Conservation (phyloP, 2,113 vertebrate genomes). For the Caretta caretta region DNA sequence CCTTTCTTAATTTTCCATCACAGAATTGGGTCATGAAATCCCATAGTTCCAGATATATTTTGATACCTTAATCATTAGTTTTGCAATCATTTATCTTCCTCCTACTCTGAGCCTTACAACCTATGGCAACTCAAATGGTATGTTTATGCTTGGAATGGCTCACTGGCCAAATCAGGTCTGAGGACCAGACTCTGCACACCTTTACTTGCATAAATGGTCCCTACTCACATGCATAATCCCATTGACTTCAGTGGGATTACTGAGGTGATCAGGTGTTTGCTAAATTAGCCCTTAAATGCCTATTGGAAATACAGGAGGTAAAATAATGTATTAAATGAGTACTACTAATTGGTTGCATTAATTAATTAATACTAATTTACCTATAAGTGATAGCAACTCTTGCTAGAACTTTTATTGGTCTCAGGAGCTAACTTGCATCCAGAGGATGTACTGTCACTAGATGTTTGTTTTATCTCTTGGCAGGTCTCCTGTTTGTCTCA, state of each 20-base stretch:
- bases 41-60: background rate
- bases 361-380: background rate
- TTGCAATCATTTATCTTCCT: background rate
- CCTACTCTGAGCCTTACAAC: background rate
- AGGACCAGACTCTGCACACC: background rate
- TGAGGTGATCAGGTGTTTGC: background rate
- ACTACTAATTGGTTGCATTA: background rate
- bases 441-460: background rate
- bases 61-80: background rate
- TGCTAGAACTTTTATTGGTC: background rate
- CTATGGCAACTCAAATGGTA: background rate
- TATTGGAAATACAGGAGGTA: background rate
- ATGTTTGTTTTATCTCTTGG: background rate
- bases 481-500: background rate
- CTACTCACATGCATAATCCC: background rate
- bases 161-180: background rate
- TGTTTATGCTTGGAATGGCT: background rate
- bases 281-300: background rate
- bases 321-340: background rate
- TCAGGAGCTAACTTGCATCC: background rate
- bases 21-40: background rate
- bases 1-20: background rate
- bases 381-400: background rate
- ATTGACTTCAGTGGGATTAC: background rate
- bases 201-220: background rate